Evolutionary conservation across 1,140 invertebrate genomes (phyloP).

Genomic region (Drosophila oshimai): DNA sequence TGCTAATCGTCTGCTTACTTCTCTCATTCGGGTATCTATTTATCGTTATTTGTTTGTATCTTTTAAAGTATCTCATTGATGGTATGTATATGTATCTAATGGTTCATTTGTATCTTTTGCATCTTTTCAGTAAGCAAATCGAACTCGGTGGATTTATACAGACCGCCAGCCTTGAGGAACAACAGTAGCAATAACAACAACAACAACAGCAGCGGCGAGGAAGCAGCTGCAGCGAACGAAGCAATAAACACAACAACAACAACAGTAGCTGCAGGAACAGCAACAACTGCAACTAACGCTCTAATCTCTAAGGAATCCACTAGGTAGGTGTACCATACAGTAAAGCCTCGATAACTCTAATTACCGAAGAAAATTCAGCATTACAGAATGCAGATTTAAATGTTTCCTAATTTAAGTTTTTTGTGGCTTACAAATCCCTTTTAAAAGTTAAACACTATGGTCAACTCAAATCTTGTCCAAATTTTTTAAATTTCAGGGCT

Average conservation of each 20-base stretch:
- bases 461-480: too few relatives aligned
- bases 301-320: conserved; percentile 50
- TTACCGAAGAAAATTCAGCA: too few relatives aligned
- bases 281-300: conserved; percentile 17
- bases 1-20: conserved; percentile 33
- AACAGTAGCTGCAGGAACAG: conserved; percentile 39
- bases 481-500: too few relatives aligned
- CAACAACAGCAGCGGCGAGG: conserved; percentile 53
- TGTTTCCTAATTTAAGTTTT: too few relatives aligned
- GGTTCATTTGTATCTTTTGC: not conserved
- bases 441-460: too few relatives aligned
- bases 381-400: too few relatives aligned
- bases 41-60: not conserved
- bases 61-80: not conserved
- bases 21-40: not conserved
- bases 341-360: not conserved
- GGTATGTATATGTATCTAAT: not conserved
- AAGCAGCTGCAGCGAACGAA: conserved; percentile 41
- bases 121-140: conserved; percentile 67
- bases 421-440: too few relatives aligned
- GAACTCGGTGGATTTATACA: conserved; percentile 77
- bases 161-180: conserved; percentile 74
- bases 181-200: conserved; percentile 39
- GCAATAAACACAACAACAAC: conserved; percentile 25
- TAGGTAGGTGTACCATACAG: conserved; percentile 27